Conservation (phyloP, 2,888 invertebrate genomes). For the Callosobruchus maculatus region DNA sequence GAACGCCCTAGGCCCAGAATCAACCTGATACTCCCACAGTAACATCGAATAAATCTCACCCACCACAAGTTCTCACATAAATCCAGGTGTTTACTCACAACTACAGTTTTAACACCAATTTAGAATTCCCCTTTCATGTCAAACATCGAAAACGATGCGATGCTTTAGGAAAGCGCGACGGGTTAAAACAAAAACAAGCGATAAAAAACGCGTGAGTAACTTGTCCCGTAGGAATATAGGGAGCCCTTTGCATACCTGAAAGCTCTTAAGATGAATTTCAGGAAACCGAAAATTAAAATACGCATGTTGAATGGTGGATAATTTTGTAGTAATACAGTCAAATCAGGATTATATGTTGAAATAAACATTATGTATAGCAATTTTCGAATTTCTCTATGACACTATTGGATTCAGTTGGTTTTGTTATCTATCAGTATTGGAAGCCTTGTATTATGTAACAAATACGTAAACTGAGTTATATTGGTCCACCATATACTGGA, state of each 20-base stretch:
- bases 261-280: slow-evolving; percentile 17
- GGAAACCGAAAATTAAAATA: slow-evolving; percentile 21
- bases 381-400: no score
- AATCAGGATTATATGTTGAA: background rate
- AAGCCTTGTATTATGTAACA: no score
- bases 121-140: slow-evolving; percentile 32
- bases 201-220: slow-evolving; percentile 23
- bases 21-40: background rate
- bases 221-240: background rate
- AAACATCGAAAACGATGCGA: slow-evolving; percentile 28
- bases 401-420: no score
- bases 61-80: slow-evolving; percentile 21
- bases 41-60: background rate
- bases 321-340: background rate
- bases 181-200: slow-evolving; percentile 21
- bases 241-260: background rate
- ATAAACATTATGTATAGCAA: background rate
- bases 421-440: no score
- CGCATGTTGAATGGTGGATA: slow-evolving; percentile 17
- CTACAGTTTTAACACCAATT: slow-evolving; percentile 20
- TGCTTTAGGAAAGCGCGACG: slow-evolving; percentile 28
- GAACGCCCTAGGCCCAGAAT: background rate
- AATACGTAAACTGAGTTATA: no score
- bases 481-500: no score
- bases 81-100: slow-evolving; percentile 16